Evolutionary conservation across 2,113 vertebrate species (phyloP).

Genomic region (Romanogobio albipinnatus): DNA sequence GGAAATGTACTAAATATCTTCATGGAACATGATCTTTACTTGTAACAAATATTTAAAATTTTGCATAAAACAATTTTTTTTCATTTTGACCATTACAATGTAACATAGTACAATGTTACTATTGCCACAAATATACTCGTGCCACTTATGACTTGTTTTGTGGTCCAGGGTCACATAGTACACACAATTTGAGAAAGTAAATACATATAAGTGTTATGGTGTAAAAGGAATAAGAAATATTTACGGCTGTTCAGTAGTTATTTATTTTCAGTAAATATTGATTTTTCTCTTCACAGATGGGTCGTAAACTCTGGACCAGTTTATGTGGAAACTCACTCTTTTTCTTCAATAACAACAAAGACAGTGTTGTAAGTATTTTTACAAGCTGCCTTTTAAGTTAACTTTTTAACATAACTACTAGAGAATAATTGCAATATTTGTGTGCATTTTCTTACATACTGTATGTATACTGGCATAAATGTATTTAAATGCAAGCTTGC

Average conservation of each 20-base stretch:
- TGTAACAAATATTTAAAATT: no score
- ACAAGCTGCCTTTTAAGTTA: neutral
- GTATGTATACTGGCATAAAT: neutral
- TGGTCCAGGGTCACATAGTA: neutral
- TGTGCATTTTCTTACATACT: slow-evolving; percentile 26
- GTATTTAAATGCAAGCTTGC: neutral
- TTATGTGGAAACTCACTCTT: slow-evolving; percentile 77
- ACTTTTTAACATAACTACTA: neutral
- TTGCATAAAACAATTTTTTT: no score
- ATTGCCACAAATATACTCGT: no score
- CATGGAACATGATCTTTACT: no score
- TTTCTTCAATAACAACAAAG: slow-evolving; percentile 78
- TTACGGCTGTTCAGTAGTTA: neutral
- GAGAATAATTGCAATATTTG: neutral
- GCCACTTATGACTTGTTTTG: no score
- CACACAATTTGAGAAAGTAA: neutral
- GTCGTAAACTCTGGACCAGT: slow-evolving; percentile 79
- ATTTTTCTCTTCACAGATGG: slow-evolving; percentile 65
- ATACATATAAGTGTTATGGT: neutral
- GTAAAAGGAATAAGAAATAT: neutral
- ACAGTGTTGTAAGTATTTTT: slow-evolving; percentile 70
- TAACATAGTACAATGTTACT: no score
- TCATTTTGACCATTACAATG: no score
- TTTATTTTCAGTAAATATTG: neutral
- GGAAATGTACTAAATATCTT: no score